A percentile compares a stretch with the other conserved stretches of the same genome.
Evolutionary conservation across 2,888 invertebrate species (phyloP).

Genomic region (Aphodius granarius): DNA sequence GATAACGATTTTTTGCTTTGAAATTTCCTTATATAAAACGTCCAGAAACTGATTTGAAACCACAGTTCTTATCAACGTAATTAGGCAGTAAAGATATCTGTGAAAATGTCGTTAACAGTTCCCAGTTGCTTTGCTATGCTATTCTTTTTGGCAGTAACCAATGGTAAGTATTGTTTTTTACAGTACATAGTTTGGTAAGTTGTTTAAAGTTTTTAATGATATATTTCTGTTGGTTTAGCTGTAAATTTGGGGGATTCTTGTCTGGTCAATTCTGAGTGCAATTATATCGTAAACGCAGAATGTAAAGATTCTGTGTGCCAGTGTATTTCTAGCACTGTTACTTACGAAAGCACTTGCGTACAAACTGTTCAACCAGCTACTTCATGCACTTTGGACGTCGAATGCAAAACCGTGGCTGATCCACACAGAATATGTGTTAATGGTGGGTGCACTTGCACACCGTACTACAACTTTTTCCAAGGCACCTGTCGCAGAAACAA

Average conservation of each 20-base stretch:
- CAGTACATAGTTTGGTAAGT: too few species aligned
- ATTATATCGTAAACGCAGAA: slow-evolving; percentile 9
- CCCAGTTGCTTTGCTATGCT: not conserved
- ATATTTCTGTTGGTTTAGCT: not conserved
- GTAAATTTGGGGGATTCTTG: not conserved
- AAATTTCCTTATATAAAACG: not conserved
- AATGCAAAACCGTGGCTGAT: not conserved
- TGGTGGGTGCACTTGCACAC: not conserved
- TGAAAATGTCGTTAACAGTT: not conserved
- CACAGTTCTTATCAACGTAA: not conserved
- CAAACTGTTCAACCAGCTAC: slow-evolving; percentile 1
- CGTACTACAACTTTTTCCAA: not conserved
- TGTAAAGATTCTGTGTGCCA: not conserved
- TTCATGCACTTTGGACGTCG: not conserved
- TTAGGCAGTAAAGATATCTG: not conserved
- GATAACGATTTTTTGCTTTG: not conserved
- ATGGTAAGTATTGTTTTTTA: not conserved
- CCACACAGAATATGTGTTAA: not conserved
- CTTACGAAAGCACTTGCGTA: not conserved
- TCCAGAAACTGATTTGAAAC: not conserved
- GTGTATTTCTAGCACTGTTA: not conserved
- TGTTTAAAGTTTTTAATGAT: not conserved
- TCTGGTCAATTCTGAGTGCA: not conserved
- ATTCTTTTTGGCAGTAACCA: not conserved
- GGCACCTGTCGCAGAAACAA: slow-evolving; percentile 1